phyloP scores from a whole-genome alignment of 2,888 invertebrate genomes.

The Hyppa rectilinea region DNA sequence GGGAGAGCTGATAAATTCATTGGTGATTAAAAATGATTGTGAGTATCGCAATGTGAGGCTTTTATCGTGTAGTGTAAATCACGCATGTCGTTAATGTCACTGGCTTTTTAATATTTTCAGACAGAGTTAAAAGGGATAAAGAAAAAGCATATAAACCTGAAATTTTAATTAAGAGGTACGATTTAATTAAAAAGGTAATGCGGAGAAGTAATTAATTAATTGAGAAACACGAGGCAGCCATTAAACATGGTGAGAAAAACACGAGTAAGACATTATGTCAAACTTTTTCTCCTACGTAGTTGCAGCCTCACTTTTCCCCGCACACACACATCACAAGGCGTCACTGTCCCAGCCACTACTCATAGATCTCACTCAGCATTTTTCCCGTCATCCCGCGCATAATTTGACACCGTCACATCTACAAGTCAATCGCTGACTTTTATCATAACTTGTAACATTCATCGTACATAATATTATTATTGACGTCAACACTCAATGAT shows the following conservation, averaged over 20 bases:
- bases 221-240: not conserved
- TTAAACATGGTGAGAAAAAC: not conserved
- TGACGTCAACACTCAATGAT: conserved; percentile 31
- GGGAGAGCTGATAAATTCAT: conserved; percentile 40
- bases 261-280: not conserved
- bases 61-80: conserved; percentile 33
- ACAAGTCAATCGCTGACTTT: conserved; percentile 57
- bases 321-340: not conserved
- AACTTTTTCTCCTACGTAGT: not conserved
- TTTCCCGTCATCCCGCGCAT: conserved; percentile 27
- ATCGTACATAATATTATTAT: conserved; percentile 27
- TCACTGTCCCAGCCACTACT: not conserved
- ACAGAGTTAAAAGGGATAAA: not conserved
- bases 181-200: not conserved
- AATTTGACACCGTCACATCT: conserved; percentile 50
- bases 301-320: not conserved
- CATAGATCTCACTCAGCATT: conserved; percentile 28
- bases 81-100: conserved; percentile 22
- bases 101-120: conserved; percentile 12
- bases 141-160: not conserved
- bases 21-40: conserved; percentile 39
- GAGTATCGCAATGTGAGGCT: not conserved
- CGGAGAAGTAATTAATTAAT: not conserved
- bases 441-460: conserved; percentile 38
- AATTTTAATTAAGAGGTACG: not conserved